Conservation (phyloP, 1,140 invertebrate species). For the Dendroctonus ponderosae region DNA sequence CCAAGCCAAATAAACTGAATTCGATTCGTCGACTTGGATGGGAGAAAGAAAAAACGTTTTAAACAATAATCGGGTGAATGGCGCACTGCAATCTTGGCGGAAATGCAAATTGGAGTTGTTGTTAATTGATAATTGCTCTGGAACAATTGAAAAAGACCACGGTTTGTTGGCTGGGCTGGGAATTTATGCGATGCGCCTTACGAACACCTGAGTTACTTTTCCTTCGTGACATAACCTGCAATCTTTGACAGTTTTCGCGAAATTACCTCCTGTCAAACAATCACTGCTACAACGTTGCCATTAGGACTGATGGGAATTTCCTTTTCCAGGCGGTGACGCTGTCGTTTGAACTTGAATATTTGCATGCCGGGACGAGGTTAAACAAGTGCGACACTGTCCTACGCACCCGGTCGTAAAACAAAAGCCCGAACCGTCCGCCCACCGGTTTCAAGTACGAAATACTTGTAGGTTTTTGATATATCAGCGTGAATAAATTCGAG, state of each 20-base stretch:
- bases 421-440: constrained; percentile 11
- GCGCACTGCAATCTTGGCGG: too few relatives aligned
- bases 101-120: too few relatives aligned
- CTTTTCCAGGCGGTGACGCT: too few relatives aligned
- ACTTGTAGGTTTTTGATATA: constrained; percentile 25
- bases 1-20: not conserved
- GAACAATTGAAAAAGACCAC: not conserved
- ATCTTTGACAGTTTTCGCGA: too few relatives aligned
- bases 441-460: constrained; percentile 14
- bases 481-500: constrained; percentile 12
- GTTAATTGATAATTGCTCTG: not conserved
- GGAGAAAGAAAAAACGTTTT: not conserved
- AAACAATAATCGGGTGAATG: not conserved
- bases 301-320: too few relatives aligned
- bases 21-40: not conserved
- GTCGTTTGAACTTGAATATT: not conserved
- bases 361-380: not conserved
- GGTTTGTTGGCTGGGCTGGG: too few relatives aligned
- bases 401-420: constrained; percentile 9
- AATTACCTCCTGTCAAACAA: not conserved
- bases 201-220: too few relatives aligned
- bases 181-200: too few relatives aligned
- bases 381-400: not conserved
- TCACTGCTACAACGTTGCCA: too few relatives aligned
- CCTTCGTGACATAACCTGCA: too few relatives aligned